These are phyloP conservation scores for Hypsibius dujardini DNA, from an alignment of 1,140 invertebrate genomes.

Conservation along the genomic window DNA sequence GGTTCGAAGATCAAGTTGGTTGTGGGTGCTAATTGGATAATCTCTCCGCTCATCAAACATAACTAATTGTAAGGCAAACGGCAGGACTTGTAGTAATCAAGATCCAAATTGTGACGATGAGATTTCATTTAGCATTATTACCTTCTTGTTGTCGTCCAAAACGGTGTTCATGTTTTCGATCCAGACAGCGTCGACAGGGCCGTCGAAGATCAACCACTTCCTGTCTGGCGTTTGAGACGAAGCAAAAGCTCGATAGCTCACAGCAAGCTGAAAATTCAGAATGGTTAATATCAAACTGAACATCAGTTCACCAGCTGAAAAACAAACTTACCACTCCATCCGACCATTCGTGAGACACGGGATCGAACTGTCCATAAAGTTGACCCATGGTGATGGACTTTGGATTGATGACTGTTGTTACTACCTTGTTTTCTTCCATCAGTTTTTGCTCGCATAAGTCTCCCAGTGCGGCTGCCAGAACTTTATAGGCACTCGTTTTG, in stretches of 20 bases:
- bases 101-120: no score
- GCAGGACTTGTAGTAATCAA: no score
- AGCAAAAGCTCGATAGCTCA: conserved; percentile 73
- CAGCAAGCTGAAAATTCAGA: conserved; percentile 42
- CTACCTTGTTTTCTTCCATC: conserved; percentile 68
- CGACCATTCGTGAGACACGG: conserved; percentile 81
- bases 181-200: conserved; percentile 87
- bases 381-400: conserved; percentile 90
- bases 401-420: conserved; percentile 79
- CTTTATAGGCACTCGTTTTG: conserved; percentile 57
- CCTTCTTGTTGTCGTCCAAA: conserved; percentile 83
- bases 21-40: conserved; percentile 68
- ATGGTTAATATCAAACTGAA: no score
- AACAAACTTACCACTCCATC: conserved; percentile 51
- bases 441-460: conserved; percentile 54
- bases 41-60: conserved; percentile 79
- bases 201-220: conserved; percentile 91
- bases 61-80: no score
- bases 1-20: conserved; percentile 88
- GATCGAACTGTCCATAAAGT: conserved; percentile 83
- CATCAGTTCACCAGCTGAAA: not conserved
- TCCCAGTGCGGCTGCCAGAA: conserved; percentile 55
- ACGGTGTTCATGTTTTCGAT: conserved; percentile 96
- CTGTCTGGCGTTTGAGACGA: conserved; percentile 54
- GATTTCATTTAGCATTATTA: no score